phyloP scores from a whole-genome alignment of 2,113 vertebrate species.

The Gymnorhina tibicen region DNA sequence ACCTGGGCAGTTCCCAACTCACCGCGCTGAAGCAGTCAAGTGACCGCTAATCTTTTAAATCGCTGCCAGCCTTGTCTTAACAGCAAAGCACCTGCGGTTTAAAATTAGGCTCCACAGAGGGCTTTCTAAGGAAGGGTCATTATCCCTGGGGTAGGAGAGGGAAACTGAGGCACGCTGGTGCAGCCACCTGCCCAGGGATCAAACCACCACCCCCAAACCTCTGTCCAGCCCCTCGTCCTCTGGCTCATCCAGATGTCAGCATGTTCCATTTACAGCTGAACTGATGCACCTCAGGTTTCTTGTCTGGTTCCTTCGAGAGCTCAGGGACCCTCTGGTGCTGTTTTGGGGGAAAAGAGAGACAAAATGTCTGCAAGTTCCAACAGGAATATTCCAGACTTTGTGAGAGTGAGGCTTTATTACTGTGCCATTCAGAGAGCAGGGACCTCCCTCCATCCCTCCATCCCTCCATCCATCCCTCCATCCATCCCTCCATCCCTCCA shows the following conservation, averaged over 20 bases:
- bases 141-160: neutral
- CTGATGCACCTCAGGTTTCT: neutral
- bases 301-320: neutral
- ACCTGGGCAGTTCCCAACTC: neutral
- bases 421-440: neutral
- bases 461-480: neutral
- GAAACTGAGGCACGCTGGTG: neutral
- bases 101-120: neutral
- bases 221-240: neutral
- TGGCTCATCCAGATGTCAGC: rapidly evolving
- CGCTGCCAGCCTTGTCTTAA: neutral
- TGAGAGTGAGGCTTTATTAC: neutral
- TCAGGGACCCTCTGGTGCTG: neutral
- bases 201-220: neutral
- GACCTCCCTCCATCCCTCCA: neutral
- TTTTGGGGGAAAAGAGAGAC: neutral
- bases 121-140: neutral
- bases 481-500: neutral
- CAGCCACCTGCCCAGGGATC: neutral
- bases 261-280: neutral
- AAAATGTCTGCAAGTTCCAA: neutral
- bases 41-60: neutral
- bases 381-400: neutral
- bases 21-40: neutral
- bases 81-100: neutral